Percentiles rank a stretch among this genome's conserved stretches.
These are phyloP conservation scores for Hecatera dysodea DNA, from an alignment of 2,888 invertebrate species.

Conservation along the genomic window DNA sequence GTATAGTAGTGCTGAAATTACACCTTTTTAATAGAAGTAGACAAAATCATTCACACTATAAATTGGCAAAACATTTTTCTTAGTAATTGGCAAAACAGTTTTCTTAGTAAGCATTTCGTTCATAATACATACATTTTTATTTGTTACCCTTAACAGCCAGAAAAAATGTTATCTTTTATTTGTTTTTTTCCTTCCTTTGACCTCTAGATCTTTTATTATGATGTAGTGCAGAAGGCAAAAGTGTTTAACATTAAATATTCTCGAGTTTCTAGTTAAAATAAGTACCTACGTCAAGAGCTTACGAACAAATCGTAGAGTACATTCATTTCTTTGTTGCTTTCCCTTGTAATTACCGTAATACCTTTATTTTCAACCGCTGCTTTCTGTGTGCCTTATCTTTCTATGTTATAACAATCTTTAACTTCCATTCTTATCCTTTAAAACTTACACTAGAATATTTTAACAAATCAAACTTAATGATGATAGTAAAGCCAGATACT, in stretches of 20 bases:
- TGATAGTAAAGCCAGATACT: no score
- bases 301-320: constrained; percentile 33
- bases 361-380: constrained; percentile 49
- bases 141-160: constrained; percentile 19
- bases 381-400: constrained; percentile 60
- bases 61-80: constrained; percentile 40
- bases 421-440: constrained; percentile 2
- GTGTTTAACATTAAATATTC: not conserved
- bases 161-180: not conserved
- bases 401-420: constrained; percentile 26
- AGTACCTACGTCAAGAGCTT: constrained; percentile 34
- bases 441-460: no score
- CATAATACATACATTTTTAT: constrained; percentile 51
- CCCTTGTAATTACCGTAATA: constrained; percentile 46
- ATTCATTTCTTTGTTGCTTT: constrained; percentile 27
- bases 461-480: no score
- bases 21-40: constrained; percentile 53
- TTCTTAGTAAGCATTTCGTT: constrained; percentile 39
- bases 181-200: not conserved
- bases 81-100: constrained; percentile 40
- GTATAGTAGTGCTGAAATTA: constrained; percentile 54
- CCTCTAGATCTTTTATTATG: no score
- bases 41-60: constrained; percentile 41
- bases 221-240: constrained; percentile 22
- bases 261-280: constrained; percentile 22